Conservation (phyloP, 2,888 invertebrate species). For the Pseudoips prasinana region DNA sequence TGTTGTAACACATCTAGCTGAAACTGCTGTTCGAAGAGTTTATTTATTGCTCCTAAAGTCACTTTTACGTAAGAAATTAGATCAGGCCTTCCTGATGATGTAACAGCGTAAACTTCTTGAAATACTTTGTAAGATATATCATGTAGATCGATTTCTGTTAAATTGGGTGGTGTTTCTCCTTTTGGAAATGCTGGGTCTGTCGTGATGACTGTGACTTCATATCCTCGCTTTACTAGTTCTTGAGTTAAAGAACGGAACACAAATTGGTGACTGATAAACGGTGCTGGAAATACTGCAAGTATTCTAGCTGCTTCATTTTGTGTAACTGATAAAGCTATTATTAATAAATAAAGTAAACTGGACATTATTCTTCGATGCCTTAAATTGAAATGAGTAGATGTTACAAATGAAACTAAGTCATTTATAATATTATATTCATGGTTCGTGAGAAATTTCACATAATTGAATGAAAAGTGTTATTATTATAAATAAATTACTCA, state of each 20-base stretch:
- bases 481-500: too few relatives aligned
- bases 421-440: too few relatives aligned
- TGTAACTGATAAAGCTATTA: too few relatives aligned
- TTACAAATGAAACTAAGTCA: too few relatives aligned
- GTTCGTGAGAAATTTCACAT: too few relatives aligned
- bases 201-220: conserved; percentile 64
- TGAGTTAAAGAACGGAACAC: conserved; percentile 56
- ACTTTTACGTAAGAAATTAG: too few relatives aligned
- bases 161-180: conserved; percentile 44
- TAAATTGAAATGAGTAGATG: too few relatives aligned
- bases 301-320: conserved; percentile 36
- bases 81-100: conserved; percentile 14
- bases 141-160: conserved; percentile 61
- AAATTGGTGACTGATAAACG: conserved; percentile 71
- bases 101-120: conserved; percentile 14
- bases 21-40: conserved; percentile 1
- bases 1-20: conserved; percentile 23
- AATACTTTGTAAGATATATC: conserved; percentile 37
- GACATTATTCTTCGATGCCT: too few relatives aligned
- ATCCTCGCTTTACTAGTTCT: conserved; percentile 63
- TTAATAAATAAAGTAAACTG: too few relatives aligned
- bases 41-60: conserved; percentile 11
- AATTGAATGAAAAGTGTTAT: too few relatives aligned
- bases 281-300: conserved; percentile 48
- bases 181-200: conserved; percentile 53